Evolutionary conservation across 2,113 vertebrate species (phyloP), one percentile per base, ranked within the genome.

Genomic region (Cisticola juncidis): DNA sequence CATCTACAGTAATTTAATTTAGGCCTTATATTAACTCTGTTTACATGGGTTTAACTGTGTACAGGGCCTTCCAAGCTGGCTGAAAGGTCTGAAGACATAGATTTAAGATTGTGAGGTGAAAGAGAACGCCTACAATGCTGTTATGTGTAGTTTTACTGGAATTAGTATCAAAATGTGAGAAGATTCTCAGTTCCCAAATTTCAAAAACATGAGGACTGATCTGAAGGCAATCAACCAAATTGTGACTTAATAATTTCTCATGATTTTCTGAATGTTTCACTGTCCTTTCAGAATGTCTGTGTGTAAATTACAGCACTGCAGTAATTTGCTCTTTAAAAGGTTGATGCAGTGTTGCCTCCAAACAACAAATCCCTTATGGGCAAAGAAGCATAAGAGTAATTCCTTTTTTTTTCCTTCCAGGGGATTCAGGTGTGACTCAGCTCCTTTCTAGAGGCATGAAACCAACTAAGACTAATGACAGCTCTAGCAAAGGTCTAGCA

Each of bases 1-100:
- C 86, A 93, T 94, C 79, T 65, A 65, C 69, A 71, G 44, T 94
- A 94, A 95, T 94, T 90, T 68, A 86, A 93, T 95, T 90, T 86
- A 88, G 22, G 53, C 29, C 12, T 91, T 81, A 45, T 36, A 65
- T 84, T 96, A 81, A 80, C 56, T 77, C 42, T 92, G 69, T 90
- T 90, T 95, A 81, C 72, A 31, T 23, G 25, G 11, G 21, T 92
- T 92, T 84, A 80, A 36, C 74, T 54, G n/a, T 70, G 58, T 50
- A 40, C 68, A 45, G 54, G 82, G 60, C 33, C 60, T 83, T 93
- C 60, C 86, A 81, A 81, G n/a, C 79, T 88, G 47, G 64, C 73
- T 93, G 51, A 80, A 95, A 92, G 51, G 7, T 79, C 68, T 77
- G 54, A 40, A 91, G 71, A 77, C 0, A 3, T 65, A 90, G 58